A percentile compares a stretch with the other conserved stretches of the same genome.
Evolutionary conservation across 2,113 vertebrate species (phyloP).

Genomic region (Cryptoleucopteryx plumbea): DNA sequence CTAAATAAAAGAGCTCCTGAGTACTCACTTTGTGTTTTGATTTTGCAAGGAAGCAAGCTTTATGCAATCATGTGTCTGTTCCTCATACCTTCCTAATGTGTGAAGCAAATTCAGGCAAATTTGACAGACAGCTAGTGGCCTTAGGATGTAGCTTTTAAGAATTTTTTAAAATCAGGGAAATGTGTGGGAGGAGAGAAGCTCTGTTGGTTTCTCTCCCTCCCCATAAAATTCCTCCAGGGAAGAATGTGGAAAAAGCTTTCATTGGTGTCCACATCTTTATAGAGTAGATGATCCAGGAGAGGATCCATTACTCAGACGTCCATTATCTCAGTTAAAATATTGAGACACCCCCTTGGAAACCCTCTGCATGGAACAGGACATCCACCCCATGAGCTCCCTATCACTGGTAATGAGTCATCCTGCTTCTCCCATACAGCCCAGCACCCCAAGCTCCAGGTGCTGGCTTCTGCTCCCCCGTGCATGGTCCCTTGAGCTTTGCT

Average conservation of each 20-base stretch:
- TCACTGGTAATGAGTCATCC: not conserved
- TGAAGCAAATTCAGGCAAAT: not conserved
- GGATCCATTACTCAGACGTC: not conserved
- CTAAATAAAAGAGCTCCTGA: not conserved
- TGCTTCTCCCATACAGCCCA: not conserved
- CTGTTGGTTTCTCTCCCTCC: not conserved
- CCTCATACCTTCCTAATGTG: not conserved
- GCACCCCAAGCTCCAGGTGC: not conserved
- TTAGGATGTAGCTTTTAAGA: not conserved
- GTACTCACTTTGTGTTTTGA: not conserved
- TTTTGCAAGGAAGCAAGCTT: not conserved
- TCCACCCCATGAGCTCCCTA: not conserved
- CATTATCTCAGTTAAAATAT: not conserved
- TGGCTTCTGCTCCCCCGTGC: not conserved
- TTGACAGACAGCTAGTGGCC: not conserved
- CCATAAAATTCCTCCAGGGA: not conserved
- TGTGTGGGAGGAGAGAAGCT: not conserved
- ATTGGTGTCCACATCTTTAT: not conserved
- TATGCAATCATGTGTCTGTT: not conserved
- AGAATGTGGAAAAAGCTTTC: not conserved
- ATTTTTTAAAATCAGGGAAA: not conserved
- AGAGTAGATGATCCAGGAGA: not conserved
- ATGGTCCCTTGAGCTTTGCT: rapidly evolving
- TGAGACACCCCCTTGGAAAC: not conserved
- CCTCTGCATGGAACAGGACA: not conserved